Conservation (phyloP, 1,140 invertebrate genomes). For the Neodiprion virginianus region DNA sequence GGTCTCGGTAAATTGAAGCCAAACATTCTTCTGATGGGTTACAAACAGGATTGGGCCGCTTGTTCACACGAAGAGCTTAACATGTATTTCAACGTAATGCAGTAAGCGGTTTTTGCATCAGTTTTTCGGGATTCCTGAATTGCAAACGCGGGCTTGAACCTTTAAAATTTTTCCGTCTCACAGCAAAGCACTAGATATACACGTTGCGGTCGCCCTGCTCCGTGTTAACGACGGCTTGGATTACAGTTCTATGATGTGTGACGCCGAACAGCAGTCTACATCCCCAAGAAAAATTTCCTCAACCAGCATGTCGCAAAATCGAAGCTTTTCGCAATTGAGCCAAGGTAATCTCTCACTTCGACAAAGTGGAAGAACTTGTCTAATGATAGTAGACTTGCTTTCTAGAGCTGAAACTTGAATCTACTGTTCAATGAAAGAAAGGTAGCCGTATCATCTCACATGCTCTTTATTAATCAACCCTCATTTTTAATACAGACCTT, state of each 20-base stretch:
- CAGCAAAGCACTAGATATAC: constrained; percentile 92
- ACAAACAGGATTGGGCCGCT: constrained; percentile 87
- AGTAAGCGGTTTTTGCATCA: constrained; percentile 71
- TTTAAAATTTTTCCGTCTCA: constrained; percentile 41
- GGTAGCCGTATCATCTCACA: background rate
- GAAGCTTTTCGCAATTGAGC: constrained; percentile 71
- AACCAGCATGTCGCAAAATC: constrained; percentile 60
- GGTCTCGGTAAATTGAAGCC: constrained; percentile 90
- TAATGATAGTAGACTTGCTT: background rate
- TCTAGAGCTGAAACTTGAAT: background rate
- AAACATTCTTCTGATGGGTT: constrained; percentile 91
- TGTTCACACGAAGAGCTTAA: constrained; percentile 75
- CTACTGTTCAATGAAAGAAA: background rate
- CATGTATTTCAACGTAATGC: constrained; percentile 91
- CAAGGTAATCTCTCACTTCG: constrained; percentile 61
- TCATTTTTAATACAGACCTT: background rate
- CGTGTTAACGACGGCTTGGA: constrained; percentile 84
- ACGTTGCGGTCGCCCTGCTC: constrained; percentile 88
- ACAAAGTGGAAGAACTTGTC: background rate
- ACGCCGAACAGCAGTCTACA: constrained; percentile 47
- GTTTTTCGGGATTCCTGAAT: constrained; percentile 14
- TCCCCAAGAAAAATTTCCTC: constrained; percentile 38
- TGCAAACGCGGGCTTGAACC: constrained; percentile 10
- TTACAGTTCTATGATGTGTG: constrained; percentile 68
- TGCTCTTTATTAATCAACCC: background rate